Evolutionary conservation across 2,113 vertebrate species (phyloP).

Genomic region (Campylomormyrus tamandua): DNA sequence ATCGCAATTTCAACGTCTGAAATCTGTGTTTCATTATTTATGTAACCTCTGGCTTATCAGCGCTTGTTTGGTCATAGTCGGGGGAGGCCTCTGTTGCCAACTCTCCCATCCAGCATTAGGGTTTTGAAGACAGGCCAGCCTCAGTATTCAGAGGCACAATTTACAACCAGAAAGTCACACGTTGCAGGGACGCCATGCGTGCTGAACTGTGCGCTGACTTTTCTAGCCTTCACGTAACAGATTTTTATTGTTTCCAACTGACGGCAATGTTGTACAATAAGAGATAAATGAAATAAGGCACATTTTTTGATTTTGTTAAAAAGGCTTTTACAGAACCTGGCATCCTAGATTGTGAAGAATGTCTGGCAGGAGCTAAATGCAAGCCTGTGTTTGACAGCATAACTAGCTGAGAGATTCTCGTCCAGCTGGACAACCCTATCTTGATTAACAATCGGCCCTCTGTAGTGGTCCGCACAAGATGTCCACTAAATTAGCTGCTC

Average conservation of each 20-base stretch:
- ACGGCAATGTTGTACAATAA: conserved; percentile 2
- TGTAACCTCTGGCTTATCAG: conserved; percentile 7
- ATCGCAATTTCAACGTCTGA: neutral
- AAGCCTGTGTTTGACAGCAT: conserved; percentile 33
- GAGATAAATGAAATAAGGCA: conserved; percentile 4
- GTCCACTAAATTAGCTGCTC: conserved; percentile 62
- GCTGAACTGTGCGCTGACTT: neutral
- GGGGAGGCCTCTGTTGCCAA: neutral
- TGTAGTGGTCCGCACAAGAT: conserved; percentile 48
- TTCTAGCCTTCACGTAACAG: neutral
- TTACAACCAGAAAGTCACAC: neutral
- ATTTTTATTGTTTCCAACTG: conserved; percentile 12
- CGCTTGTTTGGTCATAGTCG: neutral
- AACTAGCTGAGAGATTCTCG: neutral
- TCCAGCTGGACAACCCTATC: conserved; percentile 41
- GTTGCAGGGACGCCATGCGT: neutral
- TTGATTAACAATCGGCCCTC: conserved; percentile 60
- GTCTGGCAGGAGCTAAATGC: conserved; percentile 38
- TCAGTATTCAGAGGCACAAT: neutral
- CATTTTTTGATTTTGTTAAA: conserved; percentile 6
- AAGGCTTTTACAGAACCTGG: conserved; percentile 6
- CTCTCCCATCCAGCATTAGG: neutral
- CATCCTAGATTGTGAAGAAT: neutral
- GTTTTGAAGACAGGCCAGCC: neutral
- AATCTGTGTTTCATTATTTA: conserved; percentile 7